Conservation (phyloP, 2,797 vertebrate genomes). For the Tangara arthus region DNA sequence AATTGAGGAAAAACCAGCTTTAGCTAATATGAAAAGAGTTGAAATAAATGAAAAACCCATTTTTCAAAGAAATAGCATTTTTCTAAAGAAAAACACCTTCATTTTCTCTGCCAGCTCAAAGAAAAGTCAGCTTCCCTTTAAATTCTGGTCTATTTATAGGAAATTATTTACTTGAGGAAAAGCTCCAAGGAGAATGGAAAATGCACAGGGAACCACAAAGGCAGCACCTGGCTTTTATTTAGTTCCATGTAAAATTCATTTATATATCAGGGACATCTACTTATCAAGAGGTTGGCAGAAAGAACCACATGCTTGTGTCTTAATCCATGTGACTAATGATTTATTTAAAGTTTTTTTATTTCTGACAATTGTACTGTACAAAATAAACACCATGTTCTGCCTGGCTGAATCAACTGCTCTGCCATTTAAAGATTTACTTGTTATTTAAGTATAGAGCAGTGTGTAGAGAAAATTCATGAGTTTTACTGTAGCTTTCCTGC, state of each 20-base stretch:
- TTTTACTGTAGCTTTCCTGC: not conserved
- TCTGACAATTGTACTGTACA: not conserved
- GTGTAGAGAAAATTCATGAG: not conserved
- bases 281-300: not conserved
- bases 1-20: not conserved
- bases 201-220: not conserved
- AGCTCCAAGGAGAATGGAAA: not conserved
- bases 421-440: constrained; percentile 21
- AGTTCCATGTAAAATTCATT: not conserved
- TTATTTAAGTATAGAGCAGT: not conserved
- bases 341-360: not conserved
- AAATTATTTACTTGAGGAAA: not conserved
- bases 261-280: not conserved
- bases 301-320: not conserved
- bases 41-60: not conserved
- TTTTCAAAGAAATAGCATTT: not conserved
- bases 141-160: not conserved
- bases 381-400: not conserved
- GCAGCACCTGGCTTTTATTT: not conserved
- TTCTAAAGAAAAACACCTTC: not conserved
- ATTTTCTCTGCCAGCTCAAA: not conserved
- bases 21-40: not conserved
- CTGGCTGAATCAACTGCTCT: not conserved
- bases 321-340: not conserved
- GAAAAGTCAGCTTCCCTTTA: not conserved